Evolutionary conservation across 1,140 invertebrate genomes (phyloP).

Genomic region (Drosophila pallidifrons): DNA sequence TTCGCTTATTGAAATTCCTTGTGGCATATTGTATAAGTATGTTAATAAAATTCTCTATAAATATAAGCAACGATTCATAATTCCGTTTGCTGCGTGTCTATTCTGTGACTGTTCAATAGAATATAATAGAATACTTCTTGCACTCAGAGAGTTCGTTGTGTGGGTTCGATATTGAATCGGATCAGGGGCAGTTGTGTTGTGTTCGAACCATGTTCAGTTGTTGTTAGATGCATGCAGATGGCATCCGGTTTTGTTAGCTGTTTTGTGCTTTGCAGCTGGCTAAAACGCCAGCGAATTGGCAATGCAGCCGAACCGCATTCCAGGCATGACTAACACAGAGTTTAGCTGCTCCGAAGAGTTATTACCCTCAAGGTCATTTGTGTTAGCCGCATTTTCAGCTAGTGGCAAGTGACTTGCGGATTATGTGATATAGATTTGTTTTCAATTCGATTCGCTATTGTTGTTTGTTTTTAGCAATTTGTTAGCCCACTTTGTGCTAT

Average conservation of each 20-base stretch:
- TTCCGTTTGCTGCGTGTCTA: conserved; percentile 14
- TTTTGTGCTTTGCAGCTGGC: conserved; percentile 42
- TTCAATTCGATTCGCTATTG: not conserved
- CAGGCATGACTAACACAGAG: conserved; percentile 71
- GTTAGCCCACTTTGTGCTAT: conserved; percentile 14
- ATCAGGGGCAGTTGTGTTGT: not conserved
- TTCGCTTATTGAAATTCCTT: conserved; percentile 45
- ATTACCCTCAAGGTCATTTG: conserved; percentile 79
- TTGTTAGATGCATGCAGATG: conserved; percentile 65
- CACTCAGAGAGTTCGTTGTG: conserved; percentile 11
- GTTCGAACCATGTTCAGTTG: conserved; percentile 13
- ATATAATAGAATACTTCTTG: conserved; percentile 22
- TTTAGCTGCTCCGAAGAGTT: conserved; percentile 58
- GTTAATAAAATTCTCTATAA: conserved; percentile 28
- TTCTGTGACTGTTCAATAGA: not conserved
- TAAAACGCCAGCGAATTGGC: conserved; percentile 41
- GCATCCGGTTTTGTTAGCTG: conserved; percentile 68
- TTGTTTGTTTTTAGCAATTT: conserved; percentile 7
- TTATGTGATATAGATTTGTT: conserved; percentile 27
- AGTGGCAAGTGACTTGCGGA: conserved; percentile 54
- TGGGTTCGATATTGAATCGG: conserved; percentile 20
- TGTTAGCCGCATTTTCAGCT: conserved; percentile 41
- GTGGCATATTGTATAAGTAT: conserved; percentile 19
- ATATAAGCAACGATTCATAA: conserved; percentile 12
- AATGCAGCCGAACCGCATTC: conserved; percentile 78